Evolutionary conservation across 1,140 invertebrate genomes (phyloP).

Genomic region (Prorops nasuta): DNA sequence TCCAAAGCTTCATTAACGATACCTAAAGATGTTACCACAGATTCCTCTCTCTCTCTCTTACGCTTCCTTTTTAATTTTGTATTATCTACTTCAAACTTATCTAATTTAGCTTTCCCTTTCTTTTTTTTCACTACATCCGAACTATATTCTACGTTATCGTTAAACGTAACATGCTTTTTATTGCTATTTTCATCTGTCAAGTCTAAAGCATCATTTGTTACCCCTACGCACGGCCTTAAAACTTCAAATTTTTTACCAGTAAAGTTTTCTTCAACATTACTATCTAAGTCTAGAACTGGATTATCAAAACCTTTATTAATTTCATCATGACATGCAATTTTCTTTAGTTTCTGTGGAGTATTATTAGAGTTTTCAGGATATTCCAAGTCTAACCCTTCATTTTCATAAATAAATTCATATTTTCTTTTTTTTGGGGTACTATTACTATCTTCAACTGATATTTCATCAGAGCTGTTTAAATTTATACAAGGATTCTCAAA

Average conservation of each 20-base stretch:
- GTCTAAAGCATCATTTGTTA: conserved; percentile 46
- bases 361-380: neutral
- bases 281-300: conserved; percentile 32
- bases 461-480: conserved; percentile 20
- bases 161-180: conserved; percentile 49
- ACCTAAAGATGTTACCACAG: neutral
- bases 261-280: conserved; percentile 1
- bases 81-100: conserved; percentile 48
- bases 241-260: conserved; percentile 42
- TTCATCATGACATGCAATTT: conserved; percentile 1
- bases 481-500: conserved; percentile 42
- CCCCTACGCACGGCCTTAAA: conserved; percentile 32
- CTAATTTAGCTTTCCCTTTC: conserved; percentile 35
- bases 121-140: conserved; percentile 35
- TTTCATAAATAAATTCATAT: conserved; percentile 12
- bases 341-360: conserved; percentile 12
- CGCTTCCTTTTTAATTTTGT: conserved; percentile 35
- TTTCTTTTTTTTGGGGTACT: conserved; percentile 22
- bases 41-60: conserved; percentile 9
- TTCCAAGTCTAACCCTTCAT: conserved; percentile 5
- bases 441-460: neutral
- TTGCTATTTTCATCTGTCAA: conserved; percentile 38
- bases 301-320: conserved; percentile 27
- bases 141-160: conserved; percentile 46
- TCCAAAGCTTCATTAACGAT: conserved; percentile 40